Conservation (phyloP, 2,888 invertebrate genomes). For the Erebia palarica region DNA sequence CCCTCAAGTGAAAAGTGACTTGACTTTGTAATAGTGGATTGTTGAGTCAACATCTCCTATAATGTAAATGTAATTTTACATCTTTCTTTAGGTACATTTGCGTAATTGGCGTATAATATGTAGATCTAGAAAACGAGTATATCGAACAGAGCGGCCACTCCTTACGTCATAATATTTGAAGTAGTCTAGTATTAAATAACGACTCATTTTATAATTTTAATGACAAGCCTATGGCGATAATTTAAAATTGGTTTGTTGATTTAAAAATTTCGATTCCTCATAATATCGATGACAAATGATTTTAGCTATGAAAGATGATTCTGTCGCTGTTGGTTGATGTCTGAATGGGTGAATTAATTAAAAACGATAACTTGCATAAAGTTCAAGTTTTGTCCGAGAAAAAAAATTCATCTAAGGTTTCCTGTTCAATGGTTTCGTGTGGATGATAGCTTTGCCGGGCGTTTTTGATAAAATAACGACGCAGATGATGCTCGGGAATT, state of each 20-base stretch:
- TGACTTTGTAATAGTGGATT: no score
- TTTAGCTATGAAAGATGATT: neutral
- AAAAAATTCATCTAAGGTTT: neutral
- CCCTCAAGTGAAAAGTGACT: no score
- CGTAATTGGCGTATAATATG: no score
- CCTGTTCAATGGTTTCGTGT: constrained; percentile 9
- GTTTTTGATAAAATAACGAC: no score
- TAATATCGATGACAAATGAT: neutral
- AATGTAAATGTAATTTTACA: no score
- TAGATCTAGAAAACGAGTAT: neutral
- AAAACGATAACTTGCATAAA: constrained; percentile 29
- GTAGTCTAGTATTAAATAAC: neutral
- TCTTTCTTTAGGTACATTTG: no score
- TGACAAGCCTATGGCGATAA: constrained; percentile 11
- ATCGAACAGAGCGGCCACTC: neutral
- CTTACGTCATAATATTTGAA: neutral
- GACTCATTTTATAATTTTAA: neutral
- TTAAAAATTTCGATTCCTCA: neutral
- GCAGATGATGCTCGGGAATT: no score
- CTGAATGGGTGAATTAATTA: constrained; percentile 20
- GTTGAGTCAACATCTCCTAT: no score
- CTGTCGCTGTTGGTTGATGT: neutral
- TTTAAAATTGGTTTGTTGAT: constrained; percentile 13
- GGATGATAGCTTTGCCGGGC: neutral
- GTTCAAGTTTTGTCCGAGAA: neutral